Conservation (phyloP, 2,113 vertebrate species). For the Puntigrus tetrazona region DNA sequence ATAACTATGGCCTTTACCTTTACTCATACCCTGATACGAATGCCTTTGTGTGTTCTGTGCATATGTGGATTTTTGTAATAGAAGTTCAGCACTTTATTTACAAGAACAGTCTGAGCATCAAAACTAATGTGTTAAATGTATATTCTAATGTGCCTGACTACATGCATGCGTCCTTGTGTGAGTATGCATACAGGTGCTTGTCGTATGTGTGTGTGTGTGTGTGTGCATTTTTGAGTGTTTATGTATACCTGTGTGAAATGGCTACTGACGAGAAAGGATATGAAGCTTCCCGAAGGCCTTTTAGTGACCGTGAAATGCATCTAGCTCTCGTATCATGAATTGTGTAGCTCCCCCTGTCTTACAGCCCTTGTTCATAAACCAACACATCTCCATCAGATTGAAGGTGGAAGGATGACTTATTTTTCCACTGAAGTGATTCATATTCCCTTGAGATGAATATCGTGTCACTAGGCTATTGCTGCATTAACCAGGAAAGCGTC, state of each 20-base stretch:
- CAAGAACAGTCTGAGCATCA: slow-evolving; percentile 53
- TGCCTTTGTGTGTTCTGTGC: slow-evolving; percentile 59
- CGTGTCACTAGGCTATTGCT: background rate
- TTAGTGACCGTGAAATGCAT: slow-evolving; percentile 7
- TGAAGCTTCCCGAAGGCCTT: slow-evolving; percentile 62
- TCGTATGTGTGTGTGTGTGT: slow-evolving; percentile 46
- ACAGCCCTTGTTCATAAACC: slow-evolving; percentile 2
- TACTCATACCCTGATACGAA: slow-evolving; percentile 66
- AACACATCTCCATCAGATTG: background rate
- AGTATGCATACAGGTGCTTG: slow-evolving; percentile 34
- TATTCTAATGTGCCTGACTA: slow-evolving; percentile 61
- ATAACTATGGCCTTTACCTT: slow-evolving; percentile 69
- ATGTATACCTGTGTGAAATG: slow-evolving; percentile 62
- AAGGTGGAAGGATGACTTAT: background rate
- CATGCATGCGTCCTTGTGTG: slow-evolving; percentile 47
- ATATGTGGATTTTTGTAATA: slow-evolving; percentile 56
- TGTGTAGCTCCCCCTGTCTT: background rate
- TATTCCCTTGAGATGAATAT: slow-evolving; percentile 7
- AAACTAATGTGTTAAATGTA: slow-evolving; percentile 37
- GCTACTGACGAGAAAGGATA: slow-evolving; percentile 56
- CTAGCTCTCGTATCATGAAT: background rate
- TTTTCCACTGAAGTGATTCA: background rate
- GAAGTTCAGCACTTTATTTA: slow-evolving; percentile 57
- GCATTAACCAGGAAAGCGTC: background rate
- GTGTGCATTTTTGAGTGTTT: slow-evolving; percentile 60